A percentile compares a stretch with the other conserved stretches of the same genome.
Evolutionary conservation across 2,113 vertebrate species (phyloP).

Genomic region (Myotis davidii): DNA sequence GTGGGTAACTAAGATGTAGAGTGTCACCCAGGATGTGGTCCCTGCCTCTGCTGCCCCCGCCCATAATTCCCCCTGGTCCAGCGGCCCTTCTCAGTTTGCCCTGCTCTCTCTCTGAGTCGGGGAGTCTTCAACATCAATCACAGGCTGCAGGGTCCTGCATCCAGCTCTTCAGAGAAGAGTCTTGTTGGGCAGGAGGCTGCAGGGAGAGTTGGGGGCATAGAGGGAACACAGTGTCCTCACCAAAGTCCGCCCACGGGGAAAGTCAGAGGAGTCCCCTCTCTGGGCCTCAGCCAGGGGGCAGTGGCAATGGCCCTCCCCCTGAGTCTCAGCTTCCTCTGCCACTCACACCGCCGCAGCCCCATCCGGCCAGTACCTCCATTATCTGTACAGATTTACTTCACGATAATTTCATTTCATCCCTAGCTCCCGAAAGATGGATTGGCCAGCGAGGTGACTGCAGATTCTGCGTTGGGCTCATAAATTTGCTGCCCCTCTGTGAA

Average conservation of each 20-base stretch:
- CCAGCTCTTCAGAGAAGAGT: neutral
- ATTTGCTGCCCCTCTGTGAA: constrained; percentile 76
- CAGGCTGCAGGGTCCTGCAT: neutral
- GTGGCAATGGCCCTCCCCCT: neutral
- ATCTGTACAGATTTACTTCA: constrained; percentile 85
- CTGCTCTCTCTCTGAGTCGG: neutral
- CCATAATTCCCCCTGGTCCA: neutral
- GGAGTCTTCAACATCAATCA: neutral
- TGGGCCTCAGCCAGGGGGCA: neutral
- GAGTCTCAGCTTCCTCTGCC: neutral
- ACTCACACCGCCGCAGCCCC: neutral
- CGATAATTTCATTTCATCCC: constrained; percentile 85
- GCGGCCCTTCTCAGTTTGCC: neutral
- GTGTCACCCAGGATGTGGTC: neutral
- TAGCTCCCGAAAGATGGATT: constrained; percentile 82
- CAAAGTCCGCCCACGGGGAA: neutral
- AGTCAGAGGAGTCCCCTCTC: neutral
- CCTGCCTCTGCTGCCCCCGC: neutral
- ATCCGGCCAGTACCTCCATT: constrained; percentile 65
- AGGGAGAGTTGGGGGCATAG: neutral
- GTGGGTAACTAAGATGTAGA: neutral
- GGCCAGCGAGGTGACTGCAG: constrained; percentile 74
- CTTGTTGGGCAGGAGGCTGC: neutral
- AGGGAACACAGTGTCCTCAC: neutral
- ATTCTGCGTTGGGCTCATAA: constrained; percentile 79